phyloP scores from a whole-genome alignment of 2,888 invertebrate genomes.

The Agonopterix heracliana region DNA sequence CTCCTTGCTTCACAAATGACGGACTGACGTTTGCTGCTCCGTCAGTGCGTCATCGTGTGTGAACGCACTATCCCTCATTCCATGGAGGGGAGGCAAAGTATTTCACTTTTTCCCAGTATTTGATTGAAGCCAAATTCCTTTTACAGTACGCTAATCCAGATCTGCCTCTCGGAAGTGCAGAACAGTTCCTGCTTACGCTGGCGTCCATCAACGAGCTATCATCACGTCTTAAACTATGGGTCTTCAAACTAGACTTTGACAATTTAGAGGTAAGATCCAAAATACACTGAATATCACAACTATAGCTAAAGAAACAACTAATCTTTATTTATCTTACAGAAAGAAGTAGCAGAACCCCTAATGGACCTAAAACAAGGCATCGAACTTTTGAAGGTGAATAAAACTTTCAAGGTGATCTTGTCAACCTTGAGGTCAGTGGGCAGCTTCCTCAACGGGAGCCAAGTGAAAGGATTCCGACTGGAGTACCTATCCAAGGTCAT shows the following conservation, averaged over 20 bases:
- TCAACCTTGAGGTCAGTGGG: slow-evolving; percentile 96
- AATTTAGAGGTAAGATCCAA: slow-evolving; percentile 85
- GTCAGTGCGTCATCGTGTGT: no score
- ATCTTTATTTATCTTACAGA: slow-evolving; percentile 43
- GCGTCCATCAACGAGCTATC: slow-evolving; percentile 97
- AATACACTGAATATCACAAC: neutral
- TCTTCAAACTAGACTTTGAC: slow-evolving; percentile 99
- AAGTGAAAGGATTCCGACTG: slow-evolving; percentile 96
- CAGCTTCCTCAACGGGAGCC: slow-evolving; percentile 95
- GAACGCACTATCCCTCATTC: no score
- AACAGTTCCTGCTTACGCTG: slow-evolving; percentile 97
- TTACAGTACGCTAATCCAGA: slow-evolving; percentile 88
- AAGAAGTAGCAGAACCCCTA: slow-evolving; percentile 98
- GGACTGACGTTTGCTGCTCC: no score
- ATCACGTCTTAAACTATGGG: slow-evolving; percentile 96
- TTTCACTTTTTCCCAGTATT: neutral
- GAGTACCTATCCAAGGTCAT: slow-evolving; percentile 98
- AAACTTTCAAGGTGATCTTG: slow-evolving; percentile 96
- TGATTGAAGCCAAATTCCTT: neutral
- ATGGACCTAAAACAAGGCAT: slow-evolving; percentile 99
- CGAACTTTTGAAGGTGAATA: slow-evolving; percentile 91
- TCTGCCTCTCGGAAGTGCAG: slow-evolving; percentile 94
- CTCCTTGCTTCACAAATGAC: no score
- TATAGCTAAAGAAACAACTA: neutral
- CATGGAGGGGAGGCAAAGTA: neutral